Conservation (phyloP, 2,113 vertebrate species). For the Epinephelus cyanopodus region DNA sequence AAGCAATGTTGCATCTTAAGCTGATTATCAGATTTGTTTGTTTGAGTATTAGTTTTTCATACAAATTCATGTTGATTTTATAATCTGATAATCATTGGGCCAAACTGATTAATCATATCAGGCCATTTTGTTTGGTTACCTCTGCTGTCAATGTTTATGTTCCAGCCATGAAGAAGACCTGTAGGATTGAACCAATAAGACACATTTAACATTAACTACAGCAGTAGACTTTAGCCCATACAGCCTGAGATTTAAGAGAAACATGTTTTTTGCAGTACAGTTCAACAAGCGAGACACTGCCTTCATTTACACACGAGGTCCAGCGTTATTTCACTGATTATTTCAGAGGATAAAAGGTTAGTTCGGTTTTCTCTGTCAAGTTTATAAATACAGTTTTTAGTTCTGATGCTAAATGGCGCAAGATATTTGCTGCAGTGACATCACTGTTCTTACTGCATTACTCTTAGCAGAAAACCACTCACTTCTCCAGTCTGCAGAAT, state of each 20-base stretch:
- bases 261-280: not conserved
- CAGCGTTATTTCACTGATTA: too few species aligned
- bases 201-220: constrained; percentile 16
- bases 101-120: not conserved
- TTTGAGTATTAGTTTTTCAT: not conserved
- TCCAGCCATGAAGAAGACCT: constrained; percentile 62
- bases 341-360: too few species aligned
- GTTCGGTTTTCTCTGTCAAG: too few species aligned
- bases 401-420: too few species aligned
- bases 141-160: constrained; percentile 62
- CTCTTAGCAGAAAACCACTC: too few species aligned
- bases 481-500: too few species aligned
- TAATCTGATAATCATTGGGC: not conserved
- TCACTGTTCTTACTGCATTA: too few species aligned
- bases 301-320: too few species aligned
- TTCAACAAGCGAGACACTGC: too few species aligned
- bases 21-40: not conserved
- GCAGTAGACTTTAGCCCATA: too few species aligned
- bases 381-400: too few species aligned
- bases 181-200: constrained; percentile 42
- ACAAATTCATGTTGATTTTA: not conserved
- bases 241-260: not conserved
- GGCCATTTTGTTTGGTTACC: constrained; percentile 49
- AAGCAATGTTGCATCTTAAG: not conserved
- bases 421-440: too few species aligned